Evolutionary conservation across 2,113 vertebrate genomes (phyloP).

Genomic region (Alethe diademata): DNA sequence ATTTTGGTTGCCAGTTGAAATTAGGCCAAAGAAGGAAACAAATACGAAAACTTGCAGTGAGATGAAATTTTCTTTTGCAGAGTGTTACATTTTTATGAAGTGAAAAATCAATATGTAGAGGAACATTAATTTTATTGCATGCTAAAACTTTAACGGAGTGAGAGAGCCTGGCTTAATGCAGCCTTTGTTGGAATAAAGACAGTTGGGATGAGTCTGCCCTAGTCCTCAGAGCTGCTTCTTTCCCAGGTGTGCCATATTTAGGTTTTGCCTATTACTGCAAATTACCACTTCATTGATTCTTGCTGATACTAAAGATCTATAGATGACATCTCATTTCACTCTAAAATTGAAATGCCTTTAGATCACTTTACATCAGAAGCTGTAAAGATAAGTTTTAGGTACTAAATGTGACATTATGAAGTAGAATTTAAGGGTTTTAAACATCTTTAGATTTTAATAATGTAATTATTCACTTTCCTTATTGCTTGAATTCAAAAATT

Average conservation of each 20-base stretch:
- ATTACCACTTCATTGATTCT: slow-evolving; percentile 54
- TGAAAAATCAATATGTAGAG: slow-evolving; percentile 63
- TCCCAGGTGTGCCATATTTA: slow-evolving; percentile 56
- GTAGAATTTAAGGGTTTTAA: slow-evolving; percentile 19
- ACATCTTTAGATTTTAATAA: background rate
- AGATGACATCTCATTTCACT: slow-evolving; percentile 57
- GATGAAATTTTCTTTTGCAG: slow-evolving; percentile 39
- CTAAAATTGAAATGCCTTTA: slow-evolving; percentile 43
- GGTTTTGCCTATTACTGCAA: slow-evolving; percentile 56
- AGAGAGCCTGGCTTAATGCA: slow-evolving; percentile 12
- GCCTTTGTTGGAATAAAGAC: background rate
- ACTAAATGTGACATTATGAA: background rate
- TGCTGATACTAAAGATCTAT: slow-evolving; percentile 43
- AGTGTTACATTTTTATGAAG: slow-evolving; percentile 57
- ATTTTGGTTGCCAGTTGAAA: background rate
- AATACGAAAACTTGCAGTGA: background rate
- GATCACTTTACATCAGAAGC: background rate
- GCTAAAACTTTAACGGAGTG: background rate
- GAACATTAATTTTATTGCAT: slow-evolving; percentile 59
- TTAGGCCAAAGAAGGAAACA: slow-evolving; percentile 8
- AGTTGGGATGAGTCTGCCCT: background rate
- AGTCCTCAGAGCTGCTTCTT: slow-evolving; percentile 12
- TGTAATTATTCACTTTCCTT: background rate
- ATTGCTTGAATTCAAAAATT: background rate
- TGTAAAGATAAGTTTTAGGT: slow-evolving; percentile 25